phyloP scores from a whole-genome alignment of 1,140 invertebrate genomes.

The Anastrepha ludens region DNA sequence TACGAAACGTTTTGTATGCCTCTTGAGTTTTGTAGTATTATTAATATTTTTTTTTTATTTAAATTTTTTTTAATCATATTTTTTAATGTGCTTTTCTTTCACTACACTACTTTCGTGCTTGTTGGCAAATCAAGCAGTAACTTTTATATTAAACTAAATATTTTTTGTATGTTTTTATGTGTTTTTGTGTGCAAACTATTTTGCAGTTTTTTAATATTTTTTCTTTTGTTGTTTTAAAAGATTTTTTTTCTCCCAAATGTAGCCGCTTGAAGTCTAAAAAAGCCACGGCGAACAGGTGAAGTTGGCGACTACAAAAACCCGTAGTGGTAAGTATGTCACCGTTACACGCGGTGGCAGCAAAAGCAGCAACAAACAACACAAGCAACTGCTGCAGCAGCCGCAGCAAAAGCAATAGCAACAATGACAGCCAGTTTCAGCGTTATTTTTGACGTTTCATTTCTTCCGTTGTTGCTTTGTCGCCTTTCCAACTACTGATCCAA shows the following conservation, averaged over 20 bases:
- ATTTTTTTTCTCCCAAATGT: neutral
- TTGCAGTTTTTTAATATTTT: constrained; percentile 43
- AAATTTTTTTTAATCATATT: neutral
- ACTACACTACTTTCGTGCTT: neutral
- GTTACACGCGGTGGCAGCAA: constrained; percentile 56
- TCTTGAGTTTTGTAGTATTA: neutral
- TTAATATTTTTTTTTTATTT: constrained; percentile 7
- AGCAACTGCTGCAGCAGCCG: neutral
- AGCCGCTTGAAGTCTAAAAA: neutral
- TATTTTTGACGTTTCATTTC: constrained; percentile 17
- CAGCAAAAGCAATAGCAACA: constrained; percentile 7
- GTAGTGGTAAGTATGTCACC: constrained; percentile 58
- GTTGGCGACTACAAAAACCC: constrained; percentile 11
- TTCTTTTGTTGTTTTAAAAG: neutral
- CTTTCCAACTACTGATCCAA: neutral
- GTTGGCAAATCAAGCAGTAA: too few species aligned
- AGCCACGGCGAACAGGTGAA: constrained; percentile 55
- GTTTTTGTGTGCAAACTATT: constrained; percentile 22
- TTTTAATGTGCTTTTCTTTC: neutral
- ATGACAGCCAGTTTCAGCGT: neutral
- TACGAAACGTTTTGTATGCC: neutral
- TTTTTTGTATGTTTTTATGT: neutral
- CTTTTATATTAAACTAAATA: too few species aligned
- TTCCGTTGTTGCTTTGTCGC: constrained; percentile 1
- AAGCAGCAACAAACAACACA: neutral